A percentile compares a stretch with the other conserved stretches of the same genome.
phyloP scores from a whole-genome alignment of 2,113 vertebrate genomes.

The Nyctereutes procyonoides region DNA sequence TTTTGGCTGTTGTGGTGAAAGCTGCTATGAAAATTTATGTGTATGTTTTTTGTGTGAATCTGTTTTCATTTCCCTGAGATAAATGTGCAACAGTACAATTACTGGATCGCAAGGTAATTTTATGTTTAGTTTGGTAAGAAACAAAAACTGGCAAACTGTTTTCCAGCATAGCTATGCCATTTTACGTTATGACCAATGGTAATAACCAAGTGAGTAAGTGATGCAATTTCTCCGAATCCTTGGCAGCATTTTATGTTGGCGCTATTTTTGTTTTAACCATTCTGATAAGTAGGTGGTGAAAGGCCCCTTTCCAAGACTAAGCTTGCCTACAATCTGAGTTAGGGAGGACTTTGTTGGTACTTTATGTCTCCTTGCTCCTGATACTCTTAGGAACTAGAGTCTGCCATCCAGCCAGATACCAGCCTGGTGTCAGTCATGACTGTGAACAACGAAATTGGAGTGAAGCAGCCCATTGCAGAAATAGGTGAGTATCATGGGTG shows the following conservation, averaged over 20 bases:
- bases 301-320: not conserved
- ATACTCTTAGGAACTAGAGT: slow-evolving; percentile 91
- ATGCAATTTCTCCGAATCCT: not conserved
- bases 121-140: slow-evolving; percentile 20
- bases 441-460: slow-evolving; percentile 98
- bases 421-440: slow-evolving; percentile 96
- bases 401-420: slow-evolving; percentile 93
- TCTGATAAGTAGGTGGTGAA: not conserved
- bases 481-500: slow-evolving; percentile 89
- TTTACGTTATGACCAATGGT: not conserved
- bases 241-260: not conserved
- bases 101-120: not conserved
- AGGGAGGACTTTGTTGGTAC: not conserved
- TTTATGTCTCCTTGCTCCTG: slow-evolving; percentile 15
- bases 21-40: not conserved
- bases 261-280: slow-evolving; percentile 6
- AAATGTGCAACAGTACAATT: not conserved
- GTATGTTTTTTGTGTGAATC: not conserved
- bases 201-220: not conserved
- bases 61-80: slow-evolving; percentile 26
- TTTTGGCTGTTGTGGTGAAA: not conserved
- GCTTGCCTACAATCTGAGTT: slow-evolving; percentile 38
- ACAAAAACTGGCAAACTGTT: not conserved
- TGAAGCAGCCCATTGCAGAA: slow-evolving; percentile 93
- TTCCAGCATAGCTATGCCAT: not conserved